Evolutionary conservation across 2,113 vertebrate genomes (phyloP).

Genomic region (Brienomyrus longianalis): DNA sequence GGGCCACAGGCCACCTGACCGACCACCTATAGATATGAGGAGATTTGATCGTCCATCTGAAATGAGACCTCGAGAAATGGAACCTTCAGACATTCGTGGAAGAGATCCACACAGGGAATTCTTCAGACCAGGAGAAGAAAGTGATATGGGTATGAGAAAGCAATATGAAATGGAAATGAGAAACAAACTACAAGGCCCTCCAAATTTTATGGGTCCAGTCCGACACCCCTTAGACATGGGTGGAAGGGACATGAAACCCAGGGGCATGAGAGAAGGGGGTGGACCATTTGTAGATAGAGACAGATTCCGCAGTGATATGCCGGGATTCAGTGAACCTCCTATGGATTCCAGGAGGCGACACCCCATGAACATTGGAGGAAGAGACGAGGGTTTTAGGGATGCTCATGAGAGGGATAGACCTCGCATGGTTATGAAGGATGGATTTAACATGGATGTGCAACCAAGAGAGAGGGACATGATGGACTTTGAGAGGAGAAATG

Average conservation of each 20-base stretch:
- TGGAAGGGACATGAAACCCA: conserved; percentile 50
- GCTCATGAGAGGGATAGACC: conserved; percentile 47
- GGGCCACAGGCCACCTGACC: conserved; percentile 72
- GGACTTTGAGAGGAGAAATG: conserved; percentile 76
- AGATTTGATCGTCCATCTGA: conserved; percentile 71
- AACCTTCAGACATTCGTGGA: conserved; percentile 73
- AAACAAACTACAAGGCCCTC: conserved; percentile 69
- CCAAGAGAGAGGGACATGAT: conserved; percentile 67
- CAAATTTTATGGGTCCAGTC: conserved; percentile 70
- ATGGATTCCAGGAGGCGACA: conserved; percentile 57
- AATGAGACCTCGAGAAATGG: conserved; percentile 72
- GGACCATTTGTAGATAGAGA: conserved; percentile 71
- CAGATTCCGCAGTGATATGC: conserved; percentile 64
- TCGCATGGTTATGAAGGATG: conserved; percentile 44
- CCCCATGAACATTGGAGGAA: conserved; percentile 47
- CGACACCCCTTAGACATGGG: conserved; percentile 49
- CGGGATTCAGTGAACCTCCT: conserved; percentile 61
- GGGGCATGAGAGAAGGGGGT: conserved; percentile 41
- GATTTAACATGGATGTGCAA: conserved; percentile 51
- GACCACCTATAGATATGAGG: conserved; percentile 75
- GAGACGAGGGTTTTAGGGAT: conserved; percentile 53
- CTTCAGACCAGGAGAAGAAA: conserved; percentile 65
- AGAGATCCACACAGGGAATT: conserved; percentile 73
- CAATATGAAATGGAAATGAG: conserved; percentile 70
- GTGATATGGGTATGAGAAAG: conserved; percentile 68